Conservation (phyloP, 2,888 invertebrate species). For the Drosophila macrospina region DNA sequence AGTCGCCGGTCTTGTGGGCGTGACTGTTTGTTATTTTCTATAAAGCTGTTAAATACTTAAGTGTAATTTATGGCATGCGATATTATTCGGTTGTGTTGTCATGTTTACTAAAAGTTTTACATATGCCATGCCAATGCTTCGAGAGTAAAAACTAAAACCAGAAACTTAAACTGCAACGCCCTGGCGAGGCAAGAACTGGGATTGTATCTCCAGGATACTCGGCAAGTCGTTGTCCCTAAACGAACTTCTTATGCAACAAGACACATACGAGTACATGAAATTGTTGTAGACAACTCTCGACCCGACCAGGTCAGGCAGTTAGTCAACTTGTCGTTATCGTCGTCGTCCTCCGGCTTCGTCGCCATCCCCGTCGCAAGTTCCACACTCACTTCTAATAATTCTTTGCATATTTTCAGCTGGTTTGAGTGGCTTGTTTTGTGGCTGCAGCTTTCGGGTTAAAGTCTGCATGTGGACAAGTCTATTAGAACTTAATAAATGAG, state of each 20-base stretch:
- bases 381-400: slow-evolving; percentile 59
- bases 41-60: slow-evolving; percentile 81
- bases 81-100: slow-evolving; percentile 75
- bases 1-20: slow-evolving; percentile 54
- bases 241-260: slow-evolving; percentile 53
- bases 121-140: slow-evolving; percentile 52
- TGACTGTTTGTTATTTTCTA: slow-evolving; percentile 55
- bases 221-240: slow-evolving; percentile 37
- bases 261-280: slow-evolving; percentile 39
- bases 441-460: slow-evolving; percentile 26
- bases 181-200: slow-evolving; percentile 29
- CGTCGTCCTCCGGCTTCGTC: slow-evolving; percentile 19
- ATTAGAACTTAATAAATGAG: slow-evolving; percentile 76
- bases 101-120: slow-evolving; percentile 76
- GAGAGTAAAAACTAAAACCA: slow-evolving; percentile 33
- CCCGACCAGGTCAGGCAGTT: slow-evolving; percentile 41
- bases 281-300: slow-evolving; percentile 32
- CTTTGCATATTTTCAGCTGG: slow-evolving; percentile 69
- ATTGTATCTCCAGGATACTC: slow-evolving; percentile 46
- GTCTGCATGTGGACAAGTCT: slow-evolving; percentile 45
- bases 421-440: slow-evolving; percentile 61
- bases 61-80: slow-evolving; percentile 80
- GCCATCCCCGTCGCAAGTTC: slow-evolving; percentile 31
- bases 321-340: slow-evolving; percentile 57
- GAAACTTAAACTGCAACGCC: slow-evolving; percentile 52